Conservation (phyloP, 2,113 vertebrate genomes). For the Chiloscyllium plagiosum region DNA sequence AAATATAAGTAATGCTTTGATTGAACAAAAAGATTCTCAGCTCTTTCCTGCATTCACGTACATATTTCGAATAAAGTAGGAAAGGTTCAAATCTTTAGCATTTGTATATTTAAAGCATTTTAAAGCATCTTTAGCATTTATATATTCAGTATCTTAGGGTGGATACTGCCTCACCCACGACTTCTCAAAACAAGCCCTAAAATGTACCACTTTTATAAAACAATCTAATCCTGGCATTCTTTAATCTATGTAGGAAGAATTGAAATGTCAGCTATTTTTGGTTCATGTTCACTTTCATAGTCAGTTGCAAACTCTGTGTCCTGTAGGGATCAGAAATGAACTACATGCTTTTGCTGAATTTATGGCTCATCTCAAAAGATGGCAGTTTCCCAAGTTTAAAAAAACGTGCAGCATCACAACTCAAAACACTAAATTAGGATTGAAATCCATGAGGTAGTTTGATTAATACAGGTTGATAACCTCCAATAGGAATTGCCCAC, state of each 20-base stretch:
- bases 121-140: not conserved
- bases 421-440: not conserved
- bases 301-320: not conserved
- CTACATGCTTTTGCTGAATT: conserved; percentile 6
- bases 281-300: not conserved
- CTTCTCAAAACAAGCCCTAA: not conserved
- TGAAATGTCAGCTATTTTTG: not conserved
- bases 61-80: not conserved
- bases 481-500: not conserved
- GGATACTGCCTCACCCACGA: not conserved
- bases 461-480: not conserved
- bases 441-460: not conserved
- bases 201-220: not conserved
- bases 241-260: not conserved
- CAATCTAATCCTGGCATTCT: not conserved
- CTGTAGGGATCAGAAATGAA: not conserved
- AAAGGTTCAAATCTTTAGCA: not conserved
- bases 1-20: not conserved
- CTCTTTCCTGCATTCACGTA: not conserved
- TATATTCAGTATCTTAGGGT: not conserved
- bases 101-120: not conserved
- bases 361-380: not conserved
- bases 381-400: not conserved
- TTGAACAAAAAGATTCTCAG: not conserved
- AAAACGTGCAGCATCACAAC: not conserved